Percentiles rank a stretch among this genome's conserved stretches.
Conservation (phyloP, 1,140 invertebrate species). For the Drosophila albomicans region DNA sequence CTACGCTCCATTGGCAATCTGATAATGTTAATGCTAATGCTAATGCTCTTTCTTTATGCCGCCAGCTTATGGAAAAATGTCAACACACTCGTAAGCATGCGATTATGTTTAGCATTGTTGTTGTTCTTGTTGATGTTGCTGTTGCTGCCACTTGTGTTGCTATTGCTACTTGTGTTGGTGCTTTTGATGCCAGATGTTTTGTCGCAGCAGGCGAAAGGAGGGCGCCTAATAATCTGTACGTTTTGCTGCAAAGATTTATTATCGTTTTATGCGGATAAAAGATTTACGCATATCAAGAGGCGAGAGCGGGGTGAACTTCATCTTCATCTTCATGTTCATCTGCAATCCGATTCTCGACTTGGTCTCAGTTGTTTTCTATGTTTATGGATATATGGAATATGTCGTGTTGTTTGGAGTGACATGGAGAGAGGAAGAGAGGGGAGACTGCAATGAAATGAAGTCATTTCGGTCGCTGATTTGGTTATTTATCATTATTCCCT, state of each 20-base stretch:
- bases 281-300: conserved; percentile 60
- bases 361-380: conserved; percentile 48
- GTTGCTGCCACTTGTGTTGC: conserved; percentile 21
- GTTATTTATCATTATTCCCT: conserved; percentile 83
- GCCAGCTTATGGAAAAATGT: conserved; percentile 36
- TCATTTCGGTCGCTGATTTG: conserved; percentile 77
- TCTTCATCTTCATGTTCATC: conserved; percentile 1
- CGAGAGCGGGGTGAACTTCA: conserved; percentile 26
- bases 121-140: conserved; percentile 1
- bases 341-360: conserved; percentile 27
- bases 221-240: conserved; percentile 76
- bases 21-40: conserved; percentile 44
- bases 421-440: not conserved
- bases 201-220: conserved; percentile 48
- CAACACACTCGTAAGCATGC: conserved; percentile 42
- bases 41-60: conserved; percentile 32
- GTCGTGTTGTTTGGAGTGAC: conserved; percentile 24
- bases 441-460: conserved; percentile 63
- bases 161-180: conserved; percentile 18
- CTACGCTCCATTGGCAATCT: conserved; percentile 44
- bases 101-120: conserved; percentile 39
- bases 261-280: conserved; percentile 81
- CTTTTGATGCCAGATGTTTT: conserved; percentile 60
- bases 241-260: conserved; percentile 81
- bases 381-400: conserved; percentile 57